phyloP scores from a whole-genome alignment of 2,113 vertebrate genomes.

The Calidris pugnax region DNA sequence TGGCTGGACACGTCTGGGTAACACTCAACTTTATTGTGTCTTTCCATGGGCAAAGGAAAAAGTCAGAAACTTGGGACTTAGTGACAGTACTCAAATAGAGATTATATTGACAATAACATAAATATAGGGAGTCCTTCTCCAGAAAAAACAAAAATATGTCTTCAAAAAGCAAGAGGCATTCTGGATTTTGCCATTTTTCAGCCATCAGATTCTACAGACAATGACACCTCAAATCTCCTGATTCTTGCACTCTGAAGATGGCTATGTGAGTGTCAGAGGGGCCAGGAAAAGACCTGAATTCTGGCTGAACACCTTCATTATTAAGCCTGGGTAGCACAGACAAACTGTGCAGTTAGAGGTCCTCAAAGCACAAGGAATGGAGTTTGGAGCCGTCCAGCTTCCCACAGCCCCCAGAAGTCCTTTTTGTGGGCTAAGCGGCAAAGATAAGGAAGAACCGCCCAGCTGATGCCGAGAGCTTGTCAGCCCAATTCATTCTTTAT shows the following conservation, averaged over 20 bases:
- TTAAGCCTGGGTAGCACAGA: neutral
- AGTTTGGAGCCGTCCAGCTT: neutral
- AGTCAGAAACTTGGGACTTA: neutral
- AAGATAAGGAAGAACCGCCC: neutral
- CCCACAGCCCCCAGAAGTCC: neutral
- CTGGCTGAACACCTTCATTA: neutral
- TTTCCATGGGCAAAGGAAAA: neutral
- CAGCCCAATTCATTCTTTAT: conserved; percentile 18
- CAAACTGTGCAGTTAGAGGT: neutral
- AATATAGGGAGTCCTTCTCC: neutral
- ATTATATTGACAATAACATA: neutral
- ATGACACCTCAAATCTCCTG: rapidly evolving
- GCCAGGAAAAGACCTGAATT: neutral
- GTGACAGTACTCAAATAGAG: neutral
- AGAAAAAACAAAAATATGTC: neutral
- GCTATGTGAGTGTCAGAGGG: neutral
- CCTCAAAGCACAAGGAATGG: neutral
- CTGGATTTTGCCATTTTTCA: neutral
- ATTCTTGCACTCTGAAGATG: neutral
- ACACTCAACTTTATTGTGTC: neutral
- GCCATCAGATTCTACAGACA: neutral
- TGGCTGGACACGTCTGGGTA: neutral
- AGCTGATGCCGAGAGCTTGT: neutral
- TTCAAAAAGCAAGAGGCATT: neutral
- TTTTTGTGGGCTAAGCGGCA: neutral